Conservation (phyloP, 2,797 vertebrate species). For the Hirundo rustica region DNA sequence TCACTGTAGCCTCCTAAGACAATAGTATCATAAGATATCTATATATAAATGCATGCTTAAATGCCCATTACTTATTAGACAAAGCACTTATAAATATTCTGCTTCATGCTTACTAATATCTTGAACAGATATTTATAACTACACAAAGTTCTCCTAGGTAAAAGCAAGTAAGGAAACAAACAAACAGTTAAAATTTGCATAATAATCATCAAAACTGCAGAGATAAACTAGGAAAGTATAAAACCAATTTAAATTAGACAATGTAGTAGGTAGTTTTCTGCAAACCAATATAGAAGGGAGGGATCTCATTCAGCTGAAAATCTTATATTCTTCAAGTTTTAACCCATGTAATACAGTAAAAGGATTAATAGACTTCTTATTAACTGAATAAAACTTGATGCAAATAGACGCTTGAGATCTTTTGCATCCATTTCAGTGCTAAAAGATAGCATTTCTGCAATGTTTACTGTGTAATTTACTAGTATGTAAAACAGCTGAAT, state of each 20-base stretch:
- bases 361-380: slow-evolving; percentile 63
- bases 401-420: slow-evolving; percentile 62
- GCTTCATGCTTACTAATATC: neutral
- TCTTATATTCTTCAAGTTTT: slow-evolving; percentile 1
- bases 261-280: neutral
- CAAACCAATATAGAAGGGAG: neutral
- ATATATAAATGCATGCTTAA: neutral
- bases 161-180: neutral
- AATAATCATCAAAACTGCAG: neutral
- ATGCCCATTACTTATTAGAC: slow-evolving; percentile 39
- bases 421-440: slow-evolving; percentile 41
- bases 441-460: slow-evolving; percentile 65
- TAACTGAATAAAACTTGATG: slow-evolving; percentile 68
- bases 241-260: neutral
- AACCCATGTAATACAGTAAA: slow-evolving; percentile 32
- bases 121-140: slow-evolving; percentile 39
- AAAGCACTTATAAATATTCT: slow-evolving; percentile 39
- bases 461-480: slow-evolving; percentile 67
- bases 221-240: neutral
- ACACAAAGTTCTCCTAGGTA: slow-evolving; percentile 5
- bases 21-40: neutral
- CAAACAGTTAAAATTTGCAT: neutral
- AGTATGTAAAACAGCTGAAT: slow-evolving; percentile 67
- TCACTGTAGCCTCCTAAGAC: slow-evolving; percentile 54
- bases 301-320: slow-evolving; percentile 26